These are phyloP conservation scores for Scolanthus callimorphus DNA, from an alignment of 92 coral and sea anemone genomes.

Conservation along the genomic window DNA sequence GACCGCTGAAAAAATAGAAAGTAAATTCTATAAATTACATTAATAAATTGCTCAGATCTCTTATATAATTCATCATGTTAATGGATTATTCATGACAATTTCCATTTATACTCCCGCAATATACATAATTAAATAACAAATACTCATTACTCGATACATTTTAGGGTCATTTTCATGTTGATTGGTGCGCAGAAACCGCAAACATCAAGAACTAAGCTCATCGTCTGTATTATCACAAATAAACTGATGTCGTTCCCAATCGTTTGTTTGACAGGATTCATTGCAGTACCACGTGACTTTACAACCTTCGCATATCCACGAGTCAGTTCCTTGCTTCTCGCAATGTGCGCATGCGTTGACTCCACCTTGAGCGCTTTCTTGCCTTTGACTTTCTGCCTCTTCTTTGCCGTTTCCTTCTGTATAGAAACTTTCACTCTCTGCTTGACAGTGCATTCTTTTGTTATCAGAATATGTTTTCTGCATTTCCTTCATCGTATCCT, in stretches of 20 bases:
- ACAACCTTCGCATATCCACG: slow-evolving; percentile 27
- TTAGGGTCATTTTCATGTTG: not conserved
- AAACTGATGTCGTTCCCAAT: slow-evolving; percentile 34
- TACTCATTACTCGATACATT: too few relatives aligned
- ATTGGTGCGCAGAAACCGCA: not conserved
- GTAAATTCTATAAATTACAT: too few relatives aligned
- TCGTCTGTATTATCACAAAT: not conserved
- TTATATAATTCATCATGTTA: too few relatives aligned
- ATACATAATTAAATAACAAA: too few relatives aligned
- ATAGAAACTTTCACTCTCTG: too few relatives aligned
- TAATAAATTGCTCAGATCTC: too few relatives aligned
- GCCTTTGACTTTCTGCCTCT: too few relatives aligned
- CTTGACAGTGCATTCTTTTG: not conserved
- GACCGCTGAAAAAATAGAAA: too few relatives aligned
- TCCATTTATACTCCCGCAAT: too few relatives aligned
- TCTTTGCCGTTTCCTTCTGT: too few relatives aligned
- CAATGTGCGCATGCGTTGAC: not conserved
- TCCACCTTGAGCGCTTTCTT: too few relatives aligned
- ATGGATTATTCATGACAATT: too few relatives aligned
- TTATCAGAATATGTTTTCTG: not conserved
- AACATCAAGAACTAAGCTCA: not conserved
- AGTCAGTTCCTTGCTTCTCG: slow-evolving; percentile 1
- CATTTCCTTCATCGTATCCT: not conserved
- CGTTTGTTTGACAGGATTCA: slow-evolving; percentile 36
- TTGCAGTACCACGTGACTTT: slow-evolving; percentile 29